Evolutionary conservation across 1,140 invertebrate genomes (phyloP), one percentile per base, ranked within the genome.

Genomic region (Sarcophaga bullata): DNA sequence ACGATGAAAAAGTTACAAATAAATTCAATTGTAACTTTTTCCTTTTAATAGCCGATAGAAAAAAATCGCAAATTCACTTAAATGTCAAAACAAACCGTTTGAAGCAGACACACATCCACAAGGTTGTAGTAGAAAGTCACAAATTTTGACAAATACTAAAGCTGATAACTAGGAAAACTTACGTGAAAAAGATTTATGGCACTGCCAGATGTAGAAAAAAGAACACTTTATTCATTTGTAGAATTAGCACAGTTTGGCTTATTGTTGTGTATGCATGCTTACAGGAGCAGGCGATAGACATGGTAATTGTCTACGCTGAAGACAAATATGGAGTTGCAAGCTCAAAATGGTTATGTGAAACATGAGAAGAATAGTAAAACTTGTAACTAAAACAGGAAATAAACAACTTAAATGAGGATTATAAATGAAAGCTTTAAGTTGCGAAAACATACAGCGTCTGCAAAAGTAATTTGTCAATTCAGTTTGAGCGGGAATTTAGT

Each of bases 61-160:
- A 76, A 76, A 76, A 76, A 76, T 76, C 73, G 73, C 73, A 76
- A 76, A 76, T 76, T 76, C 73, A 76, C 73, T 76, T 17, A 17
- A 49, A 76, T 76, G 73, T 76, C 73, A 49, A 68, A 68, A 68
- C 62, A 68, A 68, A 68, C 62, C 19, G 10, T 19, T 68, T 68
- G 62, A 68, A 68, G 13, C 54, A 58, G 13, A 58, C 8, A 19
- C 8, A 19, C n/a, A 19, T 37, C 1, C 25, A 9, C 62, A 62
- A 11, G 15, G 54, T 62, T 62, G 62, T 9, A 19, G 10, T 1
- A 19, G 9, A 68, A 19, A 9, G 62, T 68, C 1, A 0, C 3
- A 37, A 37, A 37, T 37, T 37, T 17, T 62, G 58, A n/a, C 58
- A 62, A 6, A 62, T 62, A 54, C 52, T 10, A 54, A 11, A 15